These are phyloP conservation scores for Neomonachus schauinslandi DNA, from an alignment of 2,113 vertebrate genomes.

Conservation along the genomic window DNA sequence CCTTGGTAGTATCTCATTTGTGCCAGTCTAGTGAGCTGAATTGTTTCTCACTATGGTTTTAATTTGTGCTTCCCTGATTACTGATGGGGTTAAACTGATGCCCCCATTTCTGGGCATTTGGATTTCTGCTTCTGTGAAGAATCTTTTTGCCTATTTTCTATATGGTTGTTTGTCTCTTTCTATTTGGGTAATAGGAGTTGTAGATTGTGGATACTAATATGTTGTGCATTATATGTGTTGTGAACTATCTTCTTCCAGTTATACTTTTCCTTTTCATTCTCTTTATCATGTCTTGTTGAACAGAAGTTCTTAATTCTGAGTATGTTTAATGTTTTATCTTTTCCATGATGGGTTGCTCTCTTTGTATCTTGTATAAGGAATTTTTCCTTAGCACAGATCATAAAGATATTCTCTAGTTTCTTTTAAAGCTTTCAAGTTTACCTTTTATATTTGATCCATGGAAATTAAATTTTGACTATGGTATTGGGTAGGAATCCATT, in stretches of 20 bases:
- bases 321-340: not conserved
- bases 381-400: not conserved
- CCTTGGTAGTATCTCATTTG: not conserved
- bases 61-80: not conserved
- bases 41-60: not conserved
- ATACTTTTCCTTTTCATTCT: not conserved
- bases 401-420: not conserved
- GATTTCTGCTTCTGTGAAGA: not conserved
- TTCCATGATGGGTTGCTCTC: not conserved
- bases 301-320: not conserved
- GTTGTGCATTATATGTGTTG: not conserved
- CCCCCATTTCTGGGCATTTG: not conserved
- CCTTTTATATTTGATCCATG: not conserved
- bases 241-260: not conserved
- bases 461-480: conserved; percentile 16
- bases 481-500: not conserved
- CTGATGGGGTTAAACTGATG: not conserved
- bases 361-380: not conserved
- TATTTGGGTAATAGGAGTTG: not conserved
- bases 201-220: not conserved
- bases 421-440: not conserved
- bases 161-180: not conserved
- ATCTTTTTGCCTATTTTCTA: not conserved
- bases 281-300: not conserved
- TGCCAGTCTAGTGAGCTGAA: not conserved